A percentile compares a stretch with the other conserved stretches of the same genome.
phyloP scores from a whole-genome alignment of 2,797 vertebrate species.

The Catharus ustulatus region DNA sequence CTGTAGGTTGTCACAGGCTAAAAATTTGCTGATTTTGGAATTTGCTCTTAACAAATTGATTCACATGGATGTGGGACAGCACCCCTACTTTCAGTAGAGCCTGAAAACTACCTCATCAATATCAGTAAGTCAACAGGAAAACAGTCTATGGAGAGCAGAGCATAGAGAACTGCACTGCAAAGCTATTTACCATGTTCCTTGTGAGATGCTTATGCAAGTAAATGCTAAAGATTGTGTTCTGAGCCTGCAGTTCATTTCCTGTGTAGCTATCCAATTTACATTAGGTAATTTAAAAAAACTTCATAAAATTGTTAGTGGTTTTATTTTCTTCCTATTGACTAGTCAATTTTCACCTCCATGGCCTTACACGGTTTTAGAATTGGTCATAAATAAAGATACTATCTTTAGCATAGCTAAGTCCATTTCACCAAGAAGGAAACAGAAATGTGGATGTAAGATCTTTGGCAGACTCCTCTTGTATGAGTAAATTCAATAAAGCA shows the following conservation, averaged over 20 bases:
- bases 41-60: neutral
- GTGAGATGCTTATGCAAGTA: neutral
- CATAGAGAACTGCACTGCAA: neutral
- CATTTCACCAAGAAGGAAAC: neutral
- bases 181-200: neutral
- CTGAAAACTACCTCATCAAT: neutral
- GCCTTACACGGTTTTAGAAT: neutral
- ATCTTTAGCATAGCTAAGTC: neutral
- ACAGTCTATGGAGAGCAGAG: neutral
- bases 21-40: neutral
- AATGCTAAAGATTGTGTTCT: neutral
- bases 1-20: neutral
- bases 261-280: neutral
- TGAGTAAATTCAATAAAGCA: neutral
- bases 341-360: neutral
- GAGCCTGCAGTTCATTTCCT: neutral
- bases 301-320: neutral
- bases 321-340: neutral
- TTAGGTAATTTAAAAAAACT: neutral
- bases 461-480: neutral
- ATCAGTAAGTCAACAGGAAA: neutral
- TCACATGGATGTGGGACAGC: neutral
- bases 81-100: neutral
- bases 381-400: neutral
- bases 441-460: neutral